These are phyloP conservation scores for Epinephelus awoara DNA, from an alignment of 2,797 vertebrate genomes.

Conservation along the genomic window DNA sequence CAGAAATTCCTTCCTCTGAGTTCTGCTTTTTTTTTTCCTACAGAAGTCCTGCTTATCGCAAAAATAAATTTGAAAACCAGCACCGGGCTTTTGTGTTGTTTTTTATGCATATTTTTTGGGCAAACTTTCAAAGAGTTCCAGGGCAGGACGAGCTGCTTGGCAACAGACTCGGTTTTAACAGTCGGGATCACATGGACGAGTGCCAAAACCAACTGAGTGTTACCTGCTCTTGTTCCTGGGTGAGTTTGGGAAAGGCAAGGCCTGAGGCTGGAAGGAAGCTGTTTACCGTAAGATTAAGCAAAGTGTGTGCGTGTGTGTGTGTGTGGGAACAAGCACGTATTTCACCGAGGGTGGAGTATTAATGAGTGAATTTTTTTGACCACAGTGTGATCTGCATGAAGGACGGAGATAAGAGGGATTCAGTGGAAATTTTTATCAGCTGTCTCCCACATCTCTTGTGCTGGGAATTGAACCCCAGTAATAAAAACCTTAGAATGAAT, in stretches of 20 bases:
- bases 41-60: constrained; percentile 3
- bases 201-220: constrained; percentile 76
- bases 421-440: constrained; percentile 2
- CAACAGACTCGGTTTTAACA: constrained; percentile 60
- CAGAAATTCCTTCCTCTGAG: constrained; percentile 43
- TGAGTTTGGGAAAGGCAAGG: constrained; percentile 74
- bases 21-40: constrained; percentile 61
- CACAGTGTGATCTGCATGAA: constrained; percentile 54
- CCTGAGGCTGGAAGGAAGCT: constrained; percentile 67
- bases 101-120: constrained; percentile 63
- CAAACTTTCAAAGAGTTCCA: constrained; percentile 63
- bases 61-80: not conserved
- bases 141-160: constrained; percentile 67
- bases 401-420: constrained; percentile 39
- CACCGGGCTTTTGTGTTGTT: constrained; percentile 34
- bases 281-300: constrained; percentile 76
- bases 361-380: constrained; percentile 40
- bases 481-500: constrained; percentile 1
- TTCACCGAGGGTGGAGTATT: constrained; percentile 56
- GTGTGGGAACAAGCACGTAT: constrained; percentile 46
- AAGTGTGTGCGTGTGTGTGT: constrained; percentile 25
- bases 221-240: constrained; percentile 75
- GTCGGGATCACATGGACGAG: constrained; percentile 70
- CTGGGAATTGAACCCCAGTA: not conserved
- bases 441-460: constrained; percentile 14